phyloP scores from a whole-genome alignment of 1,140 invertebrate species.

The Neodiprion fabricii region DNA sequence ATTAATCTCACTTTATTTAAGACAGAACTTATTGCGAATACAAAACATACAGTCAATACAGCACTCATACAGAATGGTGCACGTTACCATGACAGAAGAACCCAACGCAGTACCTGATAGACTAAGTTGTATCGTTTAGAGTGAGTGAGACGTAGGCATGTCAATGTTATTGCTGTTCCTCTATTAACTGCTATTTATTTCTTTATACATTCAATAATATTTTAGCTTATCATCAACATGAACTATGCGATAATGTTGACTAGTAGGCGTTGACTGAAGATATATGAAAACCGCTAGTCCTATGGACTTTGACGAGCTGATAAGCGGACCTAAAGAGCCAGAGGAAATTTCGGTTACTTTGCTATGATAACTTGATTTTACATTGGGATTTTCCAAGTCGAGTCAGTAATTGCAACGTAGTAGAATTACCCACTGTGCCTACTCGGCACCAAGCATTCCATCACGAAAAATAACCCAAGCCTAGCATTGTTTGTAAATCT shows the following conservation, averaged over 20 bases:
- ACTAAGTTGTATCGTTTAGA: slow-evolving; percentile 61
- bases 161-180: slow-evolving; percentile 60
- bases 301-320: not conserved
- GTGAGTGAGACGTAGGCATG: slow-evolving; percentile 57
- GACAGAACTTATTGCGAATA: not conserved
- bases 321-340: no score
- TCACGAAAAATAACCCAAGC: no score
- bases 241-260: not conserved
- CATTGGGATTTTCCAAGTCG: no score
- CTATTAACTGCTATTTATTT: slow-evolving; percentile 60
- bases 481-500: no score
- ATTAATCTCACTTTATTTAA: not conserved
- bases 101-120: slow-evolving; percentile 62
- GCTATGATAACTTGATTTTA: no score
- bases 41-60: slow-evolving; percentile 30
- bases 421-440: no score
- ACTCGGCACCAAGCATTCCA: no score
- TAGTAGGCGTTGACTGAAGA: not conserved
- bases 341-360: no score
- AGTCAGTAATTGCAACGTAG: no score
- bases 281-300: not conserved
- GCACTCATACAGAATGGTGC: slow-evolving; percentile 55
- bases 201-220: slow-evolving; percentile 53
- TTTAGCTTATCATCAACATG: slow-evolving; percentile 17
- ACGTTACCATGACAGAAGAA: slow-evolving; percentile 63